Conservation (phyloP, 2,113 vertebrate genomes). For the Neomonachus schauinslandi region DNA sequence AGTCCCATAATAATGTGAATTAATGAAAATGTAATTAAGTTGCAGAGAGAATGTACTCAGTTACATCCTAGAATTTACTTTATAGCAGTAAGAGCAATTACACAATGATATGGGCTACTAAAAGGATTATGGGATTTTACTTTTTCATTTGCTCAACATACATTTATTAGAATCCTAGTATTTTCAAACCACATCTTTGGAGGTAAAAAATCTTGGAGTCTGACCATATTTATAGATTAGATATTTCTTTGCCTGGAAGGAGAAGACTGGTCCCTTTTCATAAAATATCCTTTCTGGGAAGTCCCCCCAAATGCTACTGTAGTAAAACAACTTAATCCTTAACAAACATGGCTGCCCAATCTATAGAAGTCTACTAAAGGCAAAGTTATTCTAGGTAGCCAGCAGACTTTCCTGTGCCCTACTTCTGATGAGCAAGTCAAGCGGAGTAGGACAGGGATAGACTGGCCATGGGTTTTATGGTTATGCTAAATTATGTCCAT, state of each 20-base stretch:
- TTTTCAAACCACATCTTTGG: neutral
- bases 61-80: neutral
- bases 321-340: neutral
- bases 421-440: neutral
- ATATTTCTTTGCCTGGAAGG: neutral
- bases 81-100: neutral
- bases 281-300: neutral
- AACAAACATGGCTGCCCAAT: neutral
- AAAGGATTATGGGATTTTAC: neutral
- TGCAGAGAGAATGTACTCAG: neutral
- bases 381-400: neutral
- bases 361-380: neutral
- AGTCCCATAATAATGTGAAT: neutral
- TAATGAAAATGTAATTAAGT: neutral
- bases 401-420: accelerated
- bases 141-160: neutral
- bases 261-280: neutral
- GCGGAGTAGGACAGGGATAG: no score
- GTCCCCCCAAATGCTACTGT: neutral
- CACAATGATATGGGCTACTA: neutral
- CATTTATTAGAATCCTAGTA: neutral
- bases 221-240: neutral
- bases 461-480: neutral
- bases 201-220: neutral
- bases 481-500: no score